phyloP scores from a whole-genome alignment of 2,797 vertebrate genomes.

The Enoplosus armatus region DNA sequence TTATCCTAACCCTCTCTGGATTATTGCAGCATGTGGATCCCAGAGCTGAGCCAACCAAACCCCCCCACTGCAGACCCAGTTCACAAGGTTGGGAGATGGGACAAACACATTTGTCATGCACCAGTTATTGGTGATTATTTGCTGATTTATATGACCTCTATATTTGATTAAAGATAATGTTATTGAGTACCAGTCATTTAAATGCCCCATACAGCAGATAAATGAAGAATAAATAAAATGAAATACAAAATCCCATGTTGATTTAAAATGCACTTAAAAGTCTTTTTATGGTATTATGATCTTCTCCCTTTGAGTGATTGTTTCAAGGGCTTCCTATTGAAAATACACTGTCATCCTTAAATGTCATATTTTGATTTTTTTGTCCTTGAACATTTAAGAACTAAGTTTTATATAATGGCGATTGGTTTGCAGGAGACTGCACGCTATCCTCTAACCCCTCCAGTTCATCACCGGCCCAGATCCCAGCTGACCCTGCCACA shows the following conservation, averaged over 20 bases:
- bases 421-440: constrained; percentile 35
- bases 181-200: constrained; percentile 24
- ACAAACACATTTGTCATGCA: constrained; percentile 38
- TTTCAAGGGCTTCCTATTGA: constrained; percentile 16
- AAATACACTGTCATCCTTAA: not conserved
- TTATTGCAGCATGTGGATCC: constrained; percentile 73
- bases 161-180: constrained; percentile 36
- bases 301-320: constrained; percentile 43
- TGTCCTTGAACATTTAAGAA: constrained; percentile 17
- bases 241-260: constrained; percentile 40
- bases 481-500: constrained; percentile 32
- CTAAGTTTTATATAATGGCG: constrained; percentile 19
- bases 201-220: constrained; percentile 16
- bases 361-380: constrained; percentile 7
- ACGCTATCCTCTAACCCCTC: constrained; percentile 18
- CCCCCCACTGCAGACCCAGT: constrained; percentile 50
- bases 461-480: constrained; percentile 23
- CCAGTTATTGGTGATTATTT: constrained; percentile 27
- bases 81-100: constrained; percentile 29
- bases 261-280: constrained; percentile 42
- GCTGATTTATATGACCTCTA: constrained; percentile 29
- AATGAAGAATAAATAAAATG: constrained; percentile 31
- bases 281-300: not conserved
- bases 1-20: constrained; percentile 74
- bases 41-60: constrained; percentile 52